phyloP scores from a whole-genome alignment of 1,140 invertebrate genomes.

The Saccostrea glomerata region DNA sequence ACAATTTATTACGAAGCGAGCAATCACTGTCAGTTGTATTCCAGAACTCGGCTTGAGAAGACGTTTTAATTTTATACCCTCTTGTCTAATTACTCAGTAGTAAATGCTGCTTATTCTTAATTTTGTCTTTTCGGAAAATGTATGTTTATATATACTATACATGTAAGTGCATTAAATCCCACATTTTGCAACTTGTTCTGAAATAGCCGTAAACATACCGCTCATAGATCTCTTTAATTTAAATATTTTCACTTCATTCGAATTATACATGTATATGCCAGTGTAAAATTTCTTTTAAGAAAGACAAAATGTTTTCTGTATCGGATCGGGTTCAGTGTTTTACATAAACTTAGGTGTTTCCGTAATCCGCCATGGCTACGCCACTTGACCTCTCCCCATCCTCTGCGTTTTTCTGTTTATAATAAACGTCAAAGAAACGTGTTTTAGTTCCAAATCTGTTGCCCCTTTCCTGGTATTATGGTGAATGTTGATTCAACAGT shows the following conservation, averaged over 20 bases:
- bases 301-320: constrained; percentile 3
- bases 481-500: constrained; percentile 39
- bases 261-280: too few species aligned
- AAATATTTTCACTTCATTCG: too few species aligned
- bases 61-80: not conserved
- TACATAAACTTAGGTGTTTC: constrained; percentile 36
- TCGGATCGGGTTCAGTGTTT: constrained; percentile 20
- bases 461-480: constrained; percentile 33
- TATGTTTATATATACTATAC: too few species aligned
- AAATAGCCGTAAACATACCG: too few species aligned
- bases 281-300: not conserved
- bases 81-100: too few species aligned
- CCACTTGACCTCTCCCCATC: constrained; percentile 18
- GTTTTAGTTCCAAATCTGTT: constrained; percentile 35
- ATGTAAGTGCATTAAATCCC: too few species aligned
- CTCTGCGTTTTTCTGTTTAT: not conserved
- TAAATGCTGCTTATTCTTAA: too few species aligned
- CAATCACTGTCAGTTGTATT: not conserved
- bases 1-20: not conserved
- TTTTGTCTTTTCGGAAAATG: too few species aligned
- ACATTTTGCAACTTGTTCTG: too few species aligned
- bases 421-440: constrained; percentile 15
- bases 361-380: constrained; percentile 24
- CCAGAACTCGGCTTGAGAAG: not conserved
- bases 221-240: too few species aligned